Base-by-base conservation (phyloP, 2,113 vertebrate genomes). In the Chloroceryle aenea region DNA sequence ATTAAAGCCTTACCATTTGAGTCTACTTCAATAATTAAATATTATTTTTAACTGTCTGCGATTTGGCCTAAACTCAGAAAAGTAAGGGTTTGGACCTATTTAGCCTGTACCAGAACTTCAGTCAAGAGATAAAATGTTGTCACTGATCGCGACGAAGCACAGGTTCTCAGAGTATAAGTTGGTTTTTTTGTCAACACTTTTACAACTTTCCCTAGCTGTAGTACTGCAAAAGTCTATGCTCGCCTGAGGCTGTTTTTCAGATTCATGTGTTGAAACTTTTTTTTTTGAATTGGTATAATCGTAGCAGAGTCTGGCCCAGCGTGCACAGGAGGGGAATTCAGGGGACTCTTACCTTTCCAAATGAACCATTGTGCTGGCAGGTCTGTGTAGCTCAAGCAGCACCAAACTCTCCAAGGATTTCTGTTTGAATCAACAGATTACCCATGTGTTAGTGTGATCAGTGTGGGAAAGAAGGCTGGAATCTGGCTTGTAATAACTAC, bases 1-100 rank as follows among this genome's bases (percentile, higher is more conserved):
- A 85, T 90, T 87, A 66, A 81, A 89, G 40, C 34, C 50, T 90
- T 88, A 69, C 36, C 19, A 23, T 72, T 87, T 73, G 72, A 45
- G 76, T 73, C 53, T 64, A 11, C 38, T 81, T 92, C 2, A 82
- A 64, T 83, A 36, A 90, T 88, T 76, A 63, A 78, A 59, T 71
- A 52, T 26, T 45, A 20, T 34, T 52, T 92, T 52, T 62, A 77
- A 27, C 32, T 85, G 61, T 18, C 69, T 94, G 36, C 40, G 78
- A 64, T 61, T 68, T 19, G 29, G 2, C 22, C 30, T 40, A 36
- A 90, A 9, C 8, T 27, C 36, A 72, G 63, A 47, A 88, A 76
- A 8, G 4, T 7, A 32, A 59, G 17, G 6, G 12, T 77, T 77
- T 80, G 25, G 21, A 22, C 13, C 18, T 50, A 6, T 73, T 75